Evolutionary conservation across 2,113 vertebrate species (phyloP).

Genomic region (Vanacampus margaritifer): DNA sequence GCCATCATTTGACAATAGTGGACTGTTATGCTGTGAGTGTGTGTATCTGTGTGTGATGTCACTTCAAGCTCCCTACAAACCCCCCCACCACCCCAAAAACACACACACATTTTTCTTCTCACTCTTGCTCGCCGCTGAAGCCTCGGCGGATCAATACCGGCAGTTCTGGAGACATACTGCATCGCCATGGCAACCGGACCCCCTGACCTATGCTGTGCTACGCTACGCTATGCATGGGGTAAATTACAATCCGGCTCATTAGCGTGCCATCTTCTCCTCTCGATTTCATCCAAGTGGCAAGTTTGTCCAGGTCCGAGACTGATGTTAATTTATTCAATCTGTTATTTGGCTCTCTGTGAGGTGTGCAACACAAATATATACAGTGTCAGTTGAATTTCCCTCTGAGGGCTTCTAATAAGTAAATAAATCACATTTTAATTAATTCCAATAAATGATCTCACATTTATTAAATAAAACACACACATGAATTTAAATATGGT

Average conservation of each 20-base stretch:
- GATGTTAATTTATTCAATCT: not conserved
- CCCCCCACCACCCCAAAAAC: slow-evolving; percentile 20
- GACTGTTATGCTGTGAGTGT: not conserved
- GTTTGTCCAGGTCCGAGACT: not conserved
- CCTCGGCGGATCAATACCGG: slow-evolving; percentile 97
- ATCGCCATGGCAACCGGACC: slow-evolving; percentile 96
- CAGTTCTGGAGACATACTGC: slow-evolving; percentile 98
- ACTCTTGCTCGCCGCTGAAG: slow-evolving; percentile 90
- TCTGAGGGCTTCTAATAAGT: too few species aligned
- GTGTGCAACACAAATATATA: too few species aligned
- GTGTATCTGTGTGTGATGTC: slow-evolving; percentile 22
- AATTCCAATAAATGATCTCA: too few species aligned
- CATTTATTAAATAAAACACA: too few species aligned
- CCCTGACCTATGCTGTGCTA: slow-evolving; percentile 78
- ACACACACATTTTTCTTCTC: slow-evolving; percentile 74
- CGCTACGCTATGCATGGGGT: slow-evolving; percentile 21
- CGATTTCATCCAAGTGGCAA: not conserved
- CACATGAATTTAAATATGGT: too few species aligned
- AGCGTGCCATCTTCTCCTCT: slow-evolving; percentile 22
- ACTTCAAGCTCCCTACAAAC: slow-evolving; percentile 32
- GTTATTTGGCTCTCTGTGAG: not conserved
- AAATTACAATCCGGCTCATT: slow-evolving; percentile 59
- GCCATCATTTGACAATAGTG: slow-evolving; percentile 5
- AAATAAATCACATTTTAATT: too few species aligned
- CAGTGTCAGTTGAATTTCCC: too few species aligned